Conservation (phyloP, 2,888 invertebrate genomes). For the Clostera curtula region DNA sequence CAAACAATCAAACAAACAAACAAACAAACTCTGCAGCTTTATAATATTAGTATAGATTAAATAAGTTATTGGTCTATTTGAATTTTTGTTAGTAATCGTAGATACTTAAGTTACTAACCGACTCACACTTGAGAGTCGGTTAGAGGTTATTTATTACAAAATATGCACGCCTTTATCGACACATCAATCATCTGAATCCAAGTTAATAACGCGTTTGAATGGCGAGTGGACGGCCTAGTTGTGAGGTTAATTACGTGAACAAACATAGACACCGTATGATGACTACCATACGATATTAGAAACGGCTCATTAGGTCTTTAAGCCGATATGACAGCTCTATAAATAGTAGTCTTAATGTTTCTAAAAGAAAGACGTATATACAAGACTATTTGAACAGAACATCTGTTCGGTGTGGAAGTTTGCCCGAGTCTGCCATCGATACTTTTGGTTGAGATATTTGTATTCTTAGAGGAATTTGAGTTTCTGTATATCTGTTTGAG, state of each 20-base stretch:
- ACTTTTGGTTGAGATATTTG: no score
- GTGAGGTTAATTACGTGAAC: constrained; percentile 56
- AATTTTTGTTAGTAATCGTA: no score
- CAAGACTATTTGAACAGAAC: constrained; percentile 52
- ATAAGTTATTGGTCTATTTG: no score
- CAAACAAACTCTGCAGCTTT: no score
- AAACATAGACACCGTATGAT: constrained; percentile 54
- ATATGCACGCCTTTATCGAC: no score
- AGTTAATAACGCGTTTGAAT: constrained; percentile 10
- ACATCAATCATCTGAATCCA: constrained; percentile 1
- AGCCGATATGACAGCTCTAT: constrained; percentile 66
- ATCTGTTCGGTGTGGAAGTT: constrained; percentile 53
- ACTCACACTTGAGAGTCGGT: constrained; percentile 4
- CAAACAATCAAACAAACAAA: no score
- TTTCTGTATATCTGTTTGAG: no score
- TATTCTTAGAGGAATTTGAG: no score
- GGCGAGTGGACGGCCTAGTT: constrained; percentile 18
- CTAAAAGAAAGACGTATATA: constrained; percentile 44
- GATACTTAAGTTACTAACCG: no score
- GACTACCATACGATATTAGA: constrained; percentile 60
- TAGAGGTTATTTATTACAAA: no score
- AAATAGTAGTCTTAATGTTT: constrained; percentile 57
- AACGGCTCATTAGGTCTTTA: constrained; percentile 70
- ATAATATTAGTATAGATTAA: no score
- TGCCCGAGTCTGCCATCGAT: no score